phyloP scores from a whole-genome alignment of 2,888 invertebrate genomes.

The Pristionchus exspectatus region DNA sequence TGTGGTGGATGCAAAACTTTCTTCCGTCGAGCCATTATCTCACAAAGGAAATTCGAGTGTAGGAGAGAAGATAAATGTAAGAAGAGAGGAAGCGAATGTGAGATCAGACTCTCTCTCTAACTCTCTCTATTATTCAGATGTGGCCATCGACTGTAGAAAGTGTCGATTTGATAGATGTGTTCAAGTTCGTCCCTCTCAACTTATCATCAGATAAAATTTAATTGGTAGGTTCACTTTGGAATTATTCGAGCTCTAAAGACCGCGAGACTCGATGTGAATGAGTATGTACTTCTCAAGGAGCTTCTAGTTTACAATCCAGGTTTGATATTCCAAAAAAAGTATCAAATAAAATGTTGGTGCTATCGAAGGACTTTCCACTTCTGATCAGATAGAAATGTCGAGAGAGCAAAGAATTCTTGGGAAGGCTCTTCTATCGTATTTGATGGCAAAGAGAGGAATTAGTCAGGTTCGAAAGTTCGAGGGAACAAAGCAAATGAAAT shows the following conservation, averaged over 20 bases:
- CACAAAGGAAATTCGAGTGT: neutral
- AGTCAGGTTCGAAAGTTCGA: neutral
- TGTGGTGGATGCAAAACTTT: neutral
- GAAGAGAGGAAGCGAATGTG: neutral
- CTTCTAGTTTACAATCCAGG: neutral
- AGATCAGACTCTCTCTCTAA: too few species aligned
- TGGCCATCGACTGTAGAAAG: neutral
- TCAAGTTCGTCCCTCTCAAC: neutral
- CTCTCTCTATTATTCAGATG: neutral
- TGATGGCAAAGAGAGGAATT: neutral
- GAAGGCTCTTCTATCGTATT: neutral
- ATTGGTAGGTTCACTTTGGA: neutral
- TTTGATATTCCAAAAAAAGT: neutral
- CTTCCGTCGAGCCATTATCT: neutral
- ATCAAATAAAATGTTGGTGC: neutral
- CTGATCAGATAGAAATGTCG: neutral
- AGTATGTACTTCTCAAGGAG: neutral
- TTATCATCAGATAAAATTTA: neutral
- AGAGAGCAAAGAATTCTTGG: neutral
- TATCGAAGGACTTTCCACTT: neutral
- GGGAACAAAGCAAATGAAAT: too few species aligned
- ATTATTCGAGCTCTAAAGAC: neutral
- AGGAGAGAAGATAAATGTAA: neutral
- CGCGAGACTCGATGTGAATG: neutral
- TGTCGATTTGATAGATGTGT: neutral